Evolutionary conservation across 1,140 invertebrate species (phyloP).

Genomic region (Heliconius hermathena): DNA sequence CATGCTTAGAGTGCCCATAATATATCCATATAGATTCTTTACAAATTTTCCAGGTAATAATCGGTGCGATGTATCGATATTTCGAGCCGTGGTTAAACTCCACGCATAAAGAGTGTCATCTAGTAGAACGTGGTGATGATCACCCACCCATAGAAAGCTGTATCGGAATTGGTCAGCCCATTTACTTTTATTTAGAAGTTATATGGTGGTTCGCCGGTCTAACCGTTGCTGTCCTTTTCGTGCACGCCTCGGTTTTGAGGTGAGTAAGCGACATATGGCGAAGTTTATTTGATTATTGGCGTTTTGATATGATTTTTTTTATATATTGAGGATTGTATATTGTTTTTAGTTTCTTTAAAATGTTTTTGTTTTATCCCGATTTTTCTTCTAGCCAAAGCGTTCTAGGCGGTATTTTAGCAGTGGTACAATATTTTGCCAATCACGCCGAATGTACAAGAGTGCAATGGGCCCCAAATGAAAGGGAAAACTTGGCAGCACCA

Average conservation of each 20-base stretch:
- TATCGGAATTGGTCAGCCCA: slow-evolving; percentile 88
- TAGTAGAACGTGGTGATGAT: slow-evolving; percentile 51
- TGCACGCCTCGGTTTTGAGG: slow-evolving; percentile 60
- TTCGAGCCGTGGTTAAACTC: slow-evolving; percentile 60
- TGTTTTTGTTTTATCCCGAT: background rate
- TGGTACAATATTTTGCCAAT: slow-evolving; percentile 89
- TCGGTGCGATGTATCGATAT: slow-evolving; percentile 61
- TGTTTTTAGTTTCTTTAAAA: too few species aligned
- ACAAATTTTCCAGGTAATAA: slow-evolving; percentile 47
- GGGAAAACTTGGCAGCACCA: slow-evolving; percentile 92
- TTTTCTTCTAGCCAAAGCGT: slow-evolving; percentile 83
- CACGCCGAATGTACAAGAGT: slow-evolving; percentile 90
- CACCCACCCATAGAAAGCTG: slow-evolving; percentile 85
- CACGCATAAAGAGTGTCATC: slow-evolving; percentile 53
- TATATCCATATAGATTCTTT: too few species aligned
- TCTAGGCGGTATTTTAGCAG: slow-evolving; percentile 86
- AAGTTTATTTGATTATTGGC: background rate
- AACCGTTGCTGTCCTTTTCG: slow-evolving; percentile 84
- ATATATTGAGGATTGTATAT: too few species aligned
- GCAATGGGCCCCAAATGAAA: slow-evolving; percentile 91
- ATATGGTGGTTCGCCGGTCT: slow-evolving; percentile 86
- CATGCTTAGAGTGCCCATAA: too few species aligned
- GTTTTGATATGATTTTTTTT: background rate
- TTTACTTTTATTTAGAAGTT: slow-evolving; percentile 88
- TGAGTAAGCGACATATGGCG: slow-evolving; percentile 29